Evolutionary conservation across 2,888 invertebrate genomes (phyloP).

Genomic region (Synanthedon formicaeformis): DNA sequence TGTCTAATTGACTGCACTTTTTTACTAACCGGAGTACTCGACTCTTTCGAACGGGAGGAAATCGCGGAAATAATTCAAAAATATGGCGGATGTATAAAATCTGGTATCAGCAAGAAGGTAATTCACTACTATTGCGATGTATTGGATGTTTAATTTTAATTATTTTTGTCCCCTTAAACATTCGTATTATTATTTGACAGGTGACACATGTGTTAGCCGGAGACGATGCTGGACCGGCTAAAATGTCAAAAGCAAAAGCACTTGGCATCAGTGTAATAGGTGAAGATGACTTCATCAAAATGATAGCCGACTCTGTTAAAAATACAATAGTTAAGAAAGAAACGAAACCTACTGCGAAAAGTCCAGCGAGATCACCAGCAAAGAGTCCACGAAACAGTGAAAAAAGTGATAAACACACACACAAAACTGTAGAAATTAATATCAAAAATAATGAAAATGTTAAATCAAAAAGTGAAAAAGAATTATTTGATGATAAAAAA

Average conservation of each 20-base stretch:
- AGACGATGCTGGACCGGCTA: constrained; percentile 87
- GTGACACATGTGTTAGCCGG: constrained; percentile 86
- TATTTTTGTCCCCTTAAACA: background rate
- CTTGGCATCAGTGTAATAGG: constrained; percentile 79
- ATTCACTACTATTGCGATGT: constrained; percentile 4
- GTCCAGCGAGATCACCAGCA: constrained; percentile 13
- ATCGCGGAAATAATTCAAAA: constrained; percentile 78
- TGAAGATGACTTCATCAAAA: constrained; percentile 85
- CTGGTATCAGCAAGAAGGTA: constrained; percentile 80
- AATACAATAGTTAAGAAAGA: constrained; percentile 19
- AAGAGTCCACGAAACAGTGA: constrained; percentile 7
- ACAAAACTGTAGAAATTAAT: constrained; percentile 5
- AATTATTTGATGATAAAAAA: background rate
- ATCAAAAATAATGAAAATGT: constrained; percentile 8
- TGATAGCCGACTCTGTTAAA: constrained; percentile 73
- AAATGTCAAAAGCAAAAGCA: constrained; percentile 80
- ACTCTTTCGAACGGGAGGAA: constrained; percentile 88
- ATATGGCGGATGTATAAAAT: constrained; percentile 84
- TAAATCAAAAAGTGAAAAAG: background rate
- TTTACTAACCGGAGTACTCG: constrained; percentile 86
- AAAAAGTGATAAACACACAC: constrained; percentile 14
- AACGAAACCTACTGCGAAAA: constrained; percentile 12
- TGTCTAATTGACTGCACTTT: constrained; percentile 80
- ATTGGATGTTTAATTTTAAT: no score
- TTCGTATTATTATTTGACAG: constrained; percentile 18